Conservation (phyloP, 2,113 vertebrate genomes). For the Prinia subflava region DNA sequence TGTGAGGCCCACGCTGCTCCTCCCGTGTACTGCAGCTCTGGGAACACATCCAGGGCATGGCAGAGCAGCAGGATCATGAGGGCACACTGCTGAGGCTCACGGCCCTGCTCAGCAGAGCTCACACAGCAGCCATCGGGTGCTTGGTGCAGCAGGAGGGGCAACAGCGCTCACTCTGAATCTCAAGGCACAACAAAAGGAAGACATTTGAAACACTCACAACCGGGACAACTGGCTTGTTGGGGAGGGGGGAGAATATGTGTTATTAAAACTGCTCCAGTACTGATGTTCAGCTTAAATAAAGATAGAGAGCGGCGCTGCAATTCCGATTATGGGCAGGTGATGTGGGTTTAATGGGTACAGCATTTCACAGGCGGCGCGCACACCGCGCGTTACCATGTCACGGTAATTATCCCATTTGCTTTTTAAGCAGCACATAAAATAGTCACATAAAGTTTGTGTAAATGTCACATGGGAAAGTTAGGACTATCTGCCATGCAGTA, state of each 20-base stretch:
- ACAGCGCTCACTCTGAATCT: accelerated
- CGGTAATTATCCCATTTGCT: slow-evolving; percentile 25
- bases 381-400: not conserved
- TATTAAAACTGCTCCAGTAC: not conserved
- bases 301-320: not conserved
- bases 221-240: not conserved
- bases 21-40: accelerated
- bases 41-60: accelerated
- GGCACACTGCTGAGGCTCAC: not conserved
- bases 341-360: not conserved
- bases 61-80: not conserved
- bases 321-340: not conserved
- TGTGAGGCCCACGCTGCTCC: accelerated
- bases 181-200: not conserved
- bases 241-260: accelerated
- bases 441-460: slow-evolving; percentile 17
- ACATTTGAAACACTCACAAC: accelerated
- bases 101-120: not conserved
- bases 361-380: not conserved
- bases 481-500: not conserved
- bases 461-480: not conserved
- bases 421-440: slow-evolving; percentile 34
- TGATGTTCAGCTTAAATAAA: not conserved
- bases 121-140: not conserved
- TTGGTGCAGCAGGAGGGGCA: not conserved